Conservation (phyloP, 30 jellyfish, hydroid and myxozoan genomes). For the Cassiopea andromeda region DNA sequence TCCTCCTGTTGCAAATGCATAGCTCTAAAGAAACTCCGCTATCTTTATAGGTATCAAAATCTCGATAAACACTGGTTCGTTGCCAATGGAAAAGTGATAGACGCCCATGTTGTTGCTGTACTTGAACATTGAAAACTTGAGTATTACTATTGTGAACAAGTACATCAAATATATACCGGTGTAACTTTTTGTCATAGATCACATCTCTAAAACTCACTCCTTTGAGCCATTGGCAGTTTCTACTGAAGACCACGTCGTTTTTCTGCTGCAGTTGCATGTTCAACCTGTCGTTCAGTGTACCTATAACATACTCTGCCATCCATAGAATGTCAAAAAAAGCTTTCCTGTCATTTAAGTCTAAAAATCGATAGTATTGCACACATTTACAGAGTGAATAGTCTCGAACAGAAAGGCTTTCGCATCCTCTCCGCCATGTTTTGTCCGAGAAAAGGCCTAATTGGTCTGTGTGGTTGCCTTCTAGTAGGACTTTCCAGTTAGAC, state of each 20-base stretch:
- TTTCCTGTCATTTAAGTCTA: not conserved
- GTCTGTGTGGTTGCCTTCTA: not conserved
- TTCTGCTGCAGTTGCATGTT: not conserved
- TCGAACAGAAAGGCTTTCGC: constrained; percentile 67
- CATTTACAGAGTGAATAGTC: constrained; percentile 85
- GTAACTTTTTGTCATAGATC: not conserved
- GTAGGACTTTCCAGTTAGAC: constrained; percentile 20
- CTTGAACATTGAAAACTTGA: constrained; percentile 79
- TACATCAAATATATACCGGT: constrained; percentile 66
- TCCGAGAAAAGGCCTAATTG: constrained; percentile 56
- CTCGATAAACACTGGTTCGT: constrained; percentile 71
- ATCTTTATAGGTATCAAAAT: constrained; percentile 67
- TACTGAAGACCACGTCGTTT: not conserved
- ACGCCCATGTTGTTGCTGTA: constrained; percentile 3
- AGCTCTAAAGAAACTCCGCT: constrained; percentile 68
- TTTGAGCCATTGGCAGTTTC: constrained; percentile 59
- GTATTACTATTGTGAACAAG: constrained; percentile 7
- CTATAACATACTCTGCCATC: constrained; percentile 89
- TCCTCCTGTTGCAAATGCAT: constrained; percentile 61
- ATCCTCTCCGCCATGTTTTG: constrained; percentile 48
- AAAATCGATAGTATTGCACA: constrained; percentile 8
- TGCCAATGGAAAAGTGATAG: constrained; percentile 74
- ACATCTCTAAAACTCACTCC: constrained; percentile 58
- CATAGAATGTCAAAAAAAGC: constrained; percentile 51
- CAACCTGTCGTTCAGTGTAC: constrained; percentile 68